Evolutionary conservation across 2,888 invertebrate genomes (phyloP).

Genomic region (Candidula unifasciata): DNA sequence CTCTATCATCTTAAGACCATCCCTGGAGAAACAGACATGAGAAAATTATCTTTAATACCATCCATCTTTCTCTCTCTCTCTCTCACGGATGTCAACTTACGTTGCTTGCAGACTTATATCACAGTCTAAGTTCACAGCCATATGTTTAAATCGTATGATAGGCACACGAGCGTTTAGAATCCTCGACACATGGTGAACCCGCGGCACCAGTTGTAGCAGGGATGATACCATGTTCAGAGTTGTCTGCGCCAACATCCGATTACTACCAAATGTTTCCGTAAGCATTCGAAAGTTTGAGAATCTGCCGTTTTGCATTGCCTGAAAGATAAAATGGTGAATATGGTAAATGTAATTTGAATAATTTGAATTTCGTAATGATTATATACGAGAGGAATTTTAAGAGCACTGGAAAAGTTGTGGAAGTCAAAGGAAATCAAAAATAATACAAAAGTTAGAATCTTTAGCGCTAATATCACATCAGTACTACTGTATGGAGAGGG

Average conservation of each 20-base stretch:
- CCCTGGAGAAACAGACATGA: too few relatives aligned
- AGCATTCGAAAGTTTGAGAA: constrained; percentile 80
- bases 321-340: background rate
- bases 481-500: too few relatives aligned
- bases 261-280: constrained; percentile 80
- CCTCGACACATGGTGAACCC: constrained; percentile 81
- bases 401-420: too few relatives aligned
- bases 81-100: constrained; percentile 82
- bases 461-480: too few relatives aligned
- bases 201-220: constrained; percentile 86
- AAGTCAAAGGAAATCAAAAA: too few relatives aligned
- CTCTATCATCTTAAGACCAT: too few relatives aligned
- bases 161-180: constrained; percentile 92
- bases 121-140: constrained; percentile 87
- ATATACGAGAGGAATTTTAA: too few relatives aligned
- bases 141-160: constrained; percentile 90
- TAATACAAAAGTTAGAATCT: too few relatives aligned
- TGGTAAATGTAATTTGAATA: background rate
- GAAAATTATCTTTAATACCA: too few relatives aligned
- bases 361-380: background rate
- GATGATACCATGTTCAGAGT: constrained; percentile 87
- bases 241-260: constrained; percentile 83
- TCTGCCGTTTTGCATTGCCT: constrained; percentile 3
- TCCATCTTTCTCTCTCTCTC: too few relatives aligned
- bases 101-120: constrained; percentile 89